Percentiles rank a stretch among this genome's conserved stretches.
These are phyloP conservation scores for Orientallactaga sibirica DNA, from an alignment of 2,797 vertebrate genomes.

Conservation along the genomic window DNA sequence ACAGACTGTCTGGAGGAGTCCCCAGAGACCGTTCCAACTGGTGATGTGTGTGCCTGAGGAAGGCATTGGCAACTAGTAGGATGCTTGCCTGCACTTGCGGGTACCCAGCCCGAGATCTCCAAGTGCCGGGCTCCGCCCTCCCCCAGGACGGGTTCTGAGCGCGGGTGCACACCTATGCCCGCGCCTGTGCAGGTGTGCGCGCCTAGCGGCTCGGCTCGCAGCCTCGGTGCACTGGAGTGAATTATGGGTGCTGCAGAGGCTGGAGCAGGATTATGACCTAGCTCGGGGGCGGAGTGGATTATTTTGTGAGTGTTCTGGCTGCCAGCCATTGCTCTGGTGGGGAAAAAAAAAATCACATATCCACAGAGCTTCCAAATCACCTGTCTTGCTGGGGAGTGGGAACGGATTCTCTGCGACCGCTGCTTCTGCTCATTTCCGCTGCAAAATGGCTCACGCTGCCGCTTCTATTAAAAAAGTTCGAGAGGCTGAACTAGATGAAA, in stretches of 20 bases:
- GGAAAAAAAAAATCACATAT: slow-evolving; percentile 10
- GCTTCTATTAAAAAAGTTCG: slow-evolving; percentile 99
- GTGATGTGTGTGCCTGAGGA: slow-evolving; percentile 82
- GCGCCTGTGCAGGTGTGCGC: slow-evolving; percentile 53
- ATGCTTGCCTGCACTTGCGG: slow-evolving; percentile 80
- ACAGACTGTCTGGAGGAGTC: slow-evolving; percentile 85
- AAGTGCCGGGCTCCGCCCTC: slow-evolving; percentile 81
- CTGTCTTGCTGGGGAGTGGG: slow-evolving; percentile 80
- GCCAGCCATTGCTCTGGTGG: slow-evolving; percentile 83
- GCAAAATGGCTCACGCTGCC: slow-evolving; percentile 97
- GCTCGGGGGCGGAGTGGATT: slow-evolving; percentile 84
- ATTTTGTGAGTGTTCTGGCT: slow-evolving; percentile 81
- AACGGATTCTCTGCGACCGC: slow-evolving; percentile 75
- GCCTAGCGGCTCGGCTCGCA: slow-evolving; percentile 37
- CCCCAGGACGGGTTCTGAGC: not conserved
- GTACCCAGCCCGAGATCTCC: slow-evolving; percentile 77
- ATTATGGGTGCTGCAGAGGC: slow-evolving; percentile 86
- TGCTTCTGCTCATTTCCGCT: slow-evolving; percentile 61
- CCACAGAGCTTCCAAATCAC: slow-evolving; percentile 72
- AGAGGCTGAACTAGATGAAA: slow-evolving; percentile 92
- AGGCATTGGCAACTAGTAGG: slow-evolving; percentile 83
- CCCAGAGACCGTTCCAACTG: slow-evolving; percentile 83
- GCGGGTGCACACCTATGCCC: slow-evolving; percentile 37
- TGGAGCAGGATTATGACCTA: slow-evolving; percentile 84
- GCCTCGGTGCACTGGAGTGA: slow-evolving; percentile 52